Evolutionary conservation across 2,797 vertebrate species (phyloP).

Genomic region (Martes flavigula): DNA sequence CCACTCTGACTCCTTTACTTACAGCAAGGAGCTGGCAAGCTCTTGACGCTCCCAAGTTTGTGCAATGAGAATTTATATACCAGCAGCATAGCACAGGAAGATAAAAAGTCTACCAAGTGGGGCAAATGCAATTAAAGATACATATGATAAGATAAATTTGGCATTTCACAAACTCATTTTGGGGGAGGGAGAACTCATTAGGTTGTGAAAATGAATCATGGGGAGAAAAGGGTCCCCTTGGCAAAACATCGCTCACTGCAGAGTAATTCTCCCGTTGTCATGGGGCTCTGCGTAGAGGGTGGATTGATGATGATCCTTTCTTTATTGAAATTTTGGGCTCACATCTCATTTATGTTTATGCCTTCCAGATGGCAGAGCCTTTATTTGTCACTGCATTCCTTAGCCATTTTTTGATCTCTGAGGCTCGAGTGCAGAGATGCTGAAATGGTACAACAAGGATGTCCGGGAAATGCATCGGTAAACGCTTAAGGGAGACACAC

Average conservation of each 20-base stretch:
- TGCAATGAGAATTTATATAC: constrained; percentile 32
- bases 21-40: constrained; percentile 24
- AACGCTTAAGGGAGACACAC: constrained; percentile 50
- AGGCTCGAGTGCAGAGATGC: constrained; percentile 34
- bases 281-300: constrained; percentile 18
- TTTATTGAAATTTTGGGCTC: constrained; percentile 78
- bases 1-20: background rate
- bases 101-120: constrained; percentile 61
- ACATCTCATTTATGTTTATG: constrained; percentile 76
- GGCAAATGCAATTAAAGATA: constrained; percentile 75
- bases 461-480: constrained; percentile 54
- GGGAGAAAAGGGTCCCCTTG: background rate
- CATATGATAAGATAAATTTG: constrained; percentile 70
- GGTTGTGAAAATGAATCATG: constrained; percentile 73
- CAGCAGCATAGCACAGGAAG: background rate
- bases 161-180: constrained; percentile 37
- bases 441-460: constrained; percentile 34
- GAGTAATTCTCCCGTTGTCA: constrained; percentile 68
- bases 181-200: constrained; percentile 67
- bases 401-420: constrained; percentile 55
- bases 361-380: constrained; percentile 59
- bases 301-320: constrained; percentile 78
- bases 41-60: constrained; percentile 36
- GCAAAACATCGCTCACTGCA: constrained; percentile 63
- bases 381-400: constrained; percentile 77